These are phyloP conservation scores for Drosophila mayri DNA, from an alignment of 1,140 invertebrate species.

Conservation along the genomic window DNA sequence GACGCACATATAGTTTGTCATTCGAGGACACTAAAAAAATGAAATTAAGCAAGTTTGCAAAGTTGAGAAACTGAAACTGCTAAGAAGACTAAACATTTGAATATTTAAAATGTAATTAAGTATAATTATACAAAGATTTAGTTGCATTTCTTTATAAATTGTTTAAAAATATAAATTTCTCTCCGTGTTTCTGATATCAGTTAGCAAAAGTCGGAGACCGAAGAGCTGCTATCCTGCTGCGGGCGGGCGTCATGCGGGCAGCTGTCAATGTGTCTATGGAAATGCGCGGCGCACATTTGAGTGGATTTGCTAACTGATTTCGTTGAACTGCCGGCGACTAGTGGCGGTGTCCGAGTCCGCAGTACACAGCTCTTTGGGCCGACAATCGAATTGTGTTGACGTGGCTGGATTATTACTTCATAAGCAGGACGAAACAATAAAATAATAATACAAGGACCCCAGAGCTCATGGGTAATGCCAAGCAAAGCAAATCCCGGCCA, in stretches of 20 bases:
- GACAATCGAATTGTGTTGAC: conserved; percentile 82
- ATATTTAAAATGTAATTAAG: not conserved
- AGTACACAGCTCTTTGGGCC: conserved; percentile 60
- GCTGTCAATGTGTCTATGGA: conserved; percentile 82
- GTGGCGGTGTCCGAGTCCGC: conserved; percentile 52
- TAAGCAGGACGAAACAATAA: conserved; percentile 75
- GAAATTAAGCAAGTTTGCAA: too few relatives aligned
- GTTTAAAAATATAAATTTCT: not conserved
- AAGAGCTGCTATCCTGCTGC: conserved; percentile 25
- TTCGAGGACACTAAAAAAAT: conserved; percentile 21
- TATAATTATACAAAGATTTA: not conserved
- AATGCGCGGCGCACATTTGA: conserved; percentile 78
- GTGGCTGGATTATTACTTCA: conserved; percentile 83
- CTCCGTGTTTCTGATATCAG: conserved; percentile 21
- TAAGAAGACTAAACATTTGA: not conserved
- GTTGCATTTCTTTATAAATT: not conserved
- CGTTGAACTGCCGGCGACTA: conserved; percentile 59
- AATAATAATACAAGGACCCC: conserved; percentile 34
- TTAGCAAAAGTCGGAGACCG: conserved; percentile 12
- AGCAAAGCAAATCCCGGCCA: conserved; percentile 25
- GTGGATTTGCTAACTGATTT: conserved; percentile 83
- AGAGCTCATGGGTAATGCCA: not conserved
- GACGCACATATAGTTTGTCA: conserved; percentile 35
- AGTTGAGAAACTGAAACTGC: too few relatives aligned
- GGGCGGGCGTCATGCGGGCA: conserved; percentile 64